These are phyloP conservation scores for Mus spicilegus DNA, from an alignment of 2,113 vertebrate species.

Conservation along the genomic window DNA sequence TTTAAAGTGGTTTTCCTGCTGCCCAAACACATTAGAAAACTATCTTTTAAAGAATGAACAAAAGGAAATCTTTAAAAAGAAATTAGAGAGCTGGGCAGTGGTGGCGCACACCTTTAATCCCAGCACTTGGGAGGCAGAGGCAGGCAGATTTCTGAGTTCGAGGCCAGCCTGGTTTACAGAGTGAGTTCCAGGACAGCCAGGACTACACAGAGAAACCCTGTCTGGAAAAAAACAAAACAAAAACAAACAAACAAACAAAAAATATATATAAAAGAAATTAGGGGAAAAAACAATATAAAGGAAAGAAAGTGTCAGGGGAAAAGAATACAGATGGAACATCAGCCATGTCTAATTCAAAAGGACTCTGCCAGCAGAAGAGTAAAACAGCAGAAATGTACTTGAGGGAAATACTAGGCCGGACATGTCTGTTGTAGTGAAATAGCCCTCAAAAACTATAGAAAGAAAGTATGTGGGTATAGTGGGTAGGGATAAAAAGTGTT, in stretches of 20 bases:
- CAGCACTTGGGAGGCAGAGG: no score
- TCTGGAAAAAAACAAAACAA: no score
- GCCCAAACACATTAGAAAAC: background rate
- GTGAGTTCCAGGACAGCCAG: no score
- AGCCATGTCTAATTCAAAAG: background rate
- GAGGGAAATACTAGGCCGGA: no score
- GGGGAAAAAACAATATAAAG: background rate
- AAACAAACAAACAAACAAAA: no score
- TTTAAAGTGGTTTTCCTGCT: conserved; percentile 15
- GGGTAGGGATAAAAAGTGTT: background rate
- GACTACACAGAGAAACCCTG: no score
- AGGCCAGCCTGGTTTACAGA: no score
- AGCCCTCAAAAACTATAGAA: background rate
- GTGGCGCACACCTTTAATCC: no score
- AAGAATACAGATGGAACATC: background rate
- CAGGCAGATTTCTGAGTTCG: no score
- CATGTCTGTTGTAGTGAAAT: background rate
- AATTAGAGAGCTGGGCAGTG: background rate
- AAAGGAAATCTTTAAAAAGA: conserved; percentile 26
- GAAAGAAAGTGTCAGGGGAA: background rate
- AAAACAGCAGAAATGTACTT: background rate
- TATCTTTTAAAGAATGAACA: conserved; percentile 5
- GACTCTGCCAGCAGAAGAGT: background rate
- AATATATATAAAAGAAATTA: background rate
- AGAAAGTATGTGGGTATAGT: no score